Conservation (phyloP, 2,888 invertebrate genomes). For the Acanthococcus lagerstroemiae region DNA sequence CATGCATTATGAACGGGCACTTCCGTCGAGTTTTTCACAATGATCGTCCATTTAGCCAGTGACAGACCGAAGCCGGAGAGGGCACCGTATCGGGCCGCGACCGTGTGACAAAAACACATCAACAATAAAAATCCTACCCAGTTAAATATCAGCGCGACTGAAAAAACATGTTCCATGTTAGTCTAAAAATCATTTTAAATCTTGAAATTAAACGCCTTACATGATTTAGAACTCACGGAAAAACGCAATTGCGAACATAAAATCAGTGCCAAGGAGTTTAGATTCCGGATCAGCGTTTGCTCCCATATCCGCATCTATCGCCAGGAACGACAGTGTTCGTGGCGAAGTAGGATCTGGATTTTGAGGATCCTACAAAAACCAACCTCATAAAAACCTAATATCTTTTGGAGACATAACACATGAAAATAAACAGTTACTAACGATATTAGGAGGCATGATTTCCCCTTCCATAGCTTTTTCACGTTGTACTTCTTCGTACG, state of each 20-base stretch:
- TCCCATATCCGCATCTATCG: slow-evolving; percentile 58
- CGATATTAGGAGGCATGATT: slow-evolving; percentile 41
- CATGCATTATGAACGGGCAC: slow-evolving; percentile 78
- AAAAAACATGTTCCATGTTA: slow-evolving; percentile 40
- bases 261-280: slow-evolving; percentile 79
- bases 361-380: slow-evolving; percentile 5
- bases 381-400: no score
- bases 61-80: slow-evolving; percentile 86
- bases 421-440: neutral
- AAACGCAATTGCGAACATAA: slow-evolving; percentile 65
- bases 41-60: slow-evolving; percentile 88
- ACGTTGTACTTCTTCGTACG: slow-evolving; percentile 84
- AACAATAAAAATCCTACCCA: slow-evolving; percentile 88
- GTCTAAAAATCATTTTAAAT: neutral
- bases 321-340: slow-evolving; percentile 60
- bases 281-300: slow-evolving; percentile 51
- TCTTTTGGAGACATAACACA: neutral
- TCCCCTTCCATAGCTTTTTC: slow-evolving; percentile 71
- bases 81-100: slow-evolving; percentile 86
- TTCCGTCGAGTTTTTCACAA: slow-evolving; percentile 83
- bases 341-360: slow-evolving; percentile 35
- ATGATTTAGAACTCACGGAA: slow-evolving; percentile 1
- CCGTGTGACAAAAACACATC: slow-evolving; percentile 89
- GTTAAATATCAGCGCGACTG: slow-evolving; percentile 89
- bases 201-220: neutral